Evolutionary conservation across 2,113 vertebrate genomes (phyloP).

Genomic region (Saccopteryx leptura): DNA sequence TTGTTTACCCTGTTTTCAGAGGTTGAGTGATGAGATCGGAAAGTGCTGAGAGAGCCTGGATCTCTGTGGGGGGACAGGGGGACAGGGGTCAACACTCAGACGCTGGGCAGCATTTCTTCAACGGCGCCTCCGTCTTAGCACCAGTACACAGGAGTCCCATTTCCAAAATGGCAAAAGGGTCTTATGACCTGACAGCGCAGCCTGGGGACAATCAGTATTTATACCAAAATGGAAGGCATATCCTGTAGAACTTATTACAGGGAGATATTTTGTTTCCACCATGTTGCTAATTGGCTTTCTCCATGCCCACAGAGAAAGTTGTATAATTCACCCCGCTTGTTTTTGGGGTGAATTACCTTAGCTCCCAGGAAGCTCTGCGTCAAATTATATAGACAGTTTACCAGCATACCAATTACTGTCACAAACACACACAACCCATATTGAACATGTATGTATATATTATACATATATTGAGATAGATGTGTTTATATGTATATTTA

Average conservation of each 20-base stretch:
- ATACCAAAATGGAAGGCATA: neutral
- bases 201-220: neutral
- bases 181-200: neutral
- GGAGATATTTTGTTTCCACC: neutral
- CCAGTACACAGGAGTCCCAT: neutral
- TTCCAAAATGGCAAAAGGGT: neutral
- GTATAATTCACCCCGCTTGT: neutral
- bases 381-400: neutral
- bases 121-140: neutral
- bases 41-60: neutral
- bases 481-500: neutral
- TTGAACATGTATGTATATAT: neutral
- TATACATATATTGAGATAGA: neutral
- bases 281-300: constrained; percentile 19
- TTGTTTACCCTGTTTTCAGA: neutral
- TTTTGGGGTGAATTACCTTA: neutral
- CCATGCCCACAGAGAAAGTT: neutral
- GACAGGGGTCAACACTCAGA: neutral
- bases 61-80: neutral
- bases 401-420: neutral
- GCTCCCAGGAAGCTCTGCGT: neutral
- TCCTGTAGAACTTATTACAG: neutral
- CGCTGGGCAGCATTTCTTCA: neutral
- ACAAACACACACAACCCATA: neutral
- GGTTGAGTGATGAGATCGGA: neutral